A percentile compares a stretch with the other conserved stretches of the same genome.
Evolutionary conservation across 2,113 vertebrate species (phyloP).

Genomic region (Dicaeum eximium): DNA sequence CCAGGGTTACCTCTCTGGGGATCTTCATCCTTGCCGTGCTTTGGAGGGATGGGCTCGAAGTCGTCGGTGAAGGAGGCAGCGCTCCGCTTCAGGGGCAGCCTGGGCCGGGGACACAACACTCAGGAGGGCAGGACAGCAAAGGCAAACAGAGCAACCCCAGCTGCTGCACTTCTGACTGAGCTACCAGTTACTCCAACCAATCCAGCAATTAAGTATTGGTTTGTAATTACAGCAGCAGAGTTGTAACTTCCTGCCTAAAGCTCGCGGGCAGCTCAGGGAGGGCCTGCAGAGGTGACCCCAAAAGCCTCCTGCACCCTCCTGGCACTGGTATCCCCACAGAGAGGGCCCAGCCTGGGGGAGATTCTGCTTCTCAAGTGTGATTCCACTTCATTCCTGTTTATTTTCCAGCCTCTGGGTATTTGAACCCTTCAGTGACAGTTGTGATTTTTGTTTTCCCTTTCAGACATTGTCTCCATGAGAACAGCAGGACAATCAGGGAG

Average conservation of each 20-base stretch:
- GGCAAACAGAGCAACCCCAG: neutral
- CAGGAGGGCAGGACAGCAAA: neutral
- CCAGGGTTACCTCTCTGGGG: conserved; percentile 83
- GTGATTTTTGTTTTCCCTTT: neutral
- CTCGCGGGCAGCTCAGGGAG: neutral
- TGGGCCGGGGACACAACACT: neutral
- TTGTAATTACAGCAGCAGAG: neutral
- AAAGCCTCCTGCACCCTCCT: neutral
- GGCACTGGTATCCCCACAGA: neutral
- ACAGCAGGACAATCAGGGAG: neutral
- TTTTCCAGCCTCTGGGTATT: neutral
- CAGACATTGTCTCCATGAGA: neutral
- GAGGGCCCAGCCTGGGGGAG: neutral
- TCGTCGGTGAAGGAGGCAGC: conserved; percentile 77
- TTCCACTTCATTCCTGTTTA: neutral
- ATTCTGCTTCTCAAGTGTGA: neutral
- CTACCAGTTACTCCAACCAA: neutral
- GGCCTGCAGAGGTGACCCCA: neutral
- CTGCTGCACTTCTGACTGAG: neutral
- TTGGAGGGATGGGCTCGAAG: conserved; percentile 72
- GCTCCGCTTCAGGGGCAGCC: conserved; percentile 81
- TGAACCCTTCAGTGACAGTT: neutral
- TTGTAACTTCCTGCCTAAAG: neutral
- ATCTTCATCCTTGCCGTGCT: conserved; percentile 82
- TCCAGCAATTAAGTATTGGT: neutral